Base-by-base conservation (phyloP, 2,888 invertebrate species). In the Tigriopus californicus region DNA sequence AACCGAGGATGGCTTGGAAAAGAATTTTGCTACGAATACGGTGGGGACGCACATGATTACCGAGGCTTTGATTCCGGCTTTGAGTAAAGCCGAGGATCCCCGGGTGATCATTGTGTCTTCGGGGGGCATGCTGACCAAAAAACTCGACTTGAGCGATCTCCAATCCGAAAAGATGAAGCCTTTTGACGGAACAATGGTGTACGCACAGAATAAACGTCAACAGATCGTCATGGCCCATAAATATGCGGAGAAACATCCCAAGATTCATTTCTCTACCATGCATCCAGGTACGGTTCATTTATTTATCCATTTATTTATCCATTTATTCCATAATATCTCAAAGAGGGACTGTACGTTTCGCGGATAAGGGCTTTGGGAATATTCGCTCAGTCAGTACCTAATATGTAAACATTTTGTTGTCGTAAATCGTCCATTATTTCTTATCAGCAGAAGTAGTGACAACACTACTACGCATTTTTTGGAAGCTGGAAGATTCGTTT, bases 201-300 rank as follows among this genome's bases (percentile, higher is more conserved):
- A 75, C 64, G 72, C 74, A 13, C 73, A 74, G 64, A 73, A 73
- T 62, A 75, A 75, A 62, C 66, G 75, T 11, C 74, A 74, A 61
- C 73, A 69, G 65, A 68, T 18, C 69, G 71, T 70, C 3, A 68
- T 72, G 69, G 66, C 69, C 12, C 67, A 69, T 62, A 63, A 67
- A 62, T 70, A 67, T 62, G 69, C 70, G 12, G 66, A 66, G 56
- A 63, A 63, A 51, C 67, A 66, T 63, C 68, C 70, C 20, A 64
- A 64, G 6, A 64, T 72, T 24, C 69, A 69, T 61, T 72, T 71
- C 64, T 69, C 69, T 15, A 64, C 66, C 57, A 70, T 70, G 70
- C 71, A 72, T 62, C 72, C 72, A 8, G 75, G 74, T 49, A 49
- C 3, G 15, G 10, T 10, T 6, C 6, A 3, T 46, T 18, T 3